Evolutionary conservation across 2,113 vertebrate genomes (phyloP).

Genomic region (Petrocephalus zakoni): DNA sequence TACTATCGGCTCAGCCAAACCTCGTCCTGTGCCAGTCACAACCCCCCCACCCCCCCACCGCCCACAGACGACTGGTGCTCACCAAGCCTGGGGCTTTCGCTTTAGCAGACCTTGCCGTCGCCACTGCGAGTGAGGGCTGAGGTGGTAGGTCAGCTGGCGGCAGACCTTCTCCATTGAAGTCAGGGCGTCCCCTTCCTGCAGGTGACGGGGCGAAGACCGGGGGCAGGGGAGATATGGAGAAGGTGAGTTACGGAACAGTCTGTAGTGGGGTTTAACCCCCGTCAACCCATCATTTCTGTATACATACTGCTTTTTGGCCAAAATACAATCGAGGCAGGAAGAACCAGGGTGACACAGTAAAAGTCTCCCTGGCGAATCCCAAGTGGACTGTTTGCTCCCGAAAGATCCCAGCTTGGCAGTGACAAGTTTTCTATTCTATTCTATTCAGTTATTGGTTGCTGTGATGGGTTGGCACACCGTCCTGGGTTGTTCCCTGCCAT

Average conservation of each 20-base stretch:
- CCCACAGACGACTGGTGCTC: constrained; percentile 34
- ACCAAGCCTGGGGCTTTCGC: constrained; percentile 73
- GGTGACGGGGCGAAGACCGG: not conserved
- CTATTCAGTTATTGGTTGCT: not conserved
- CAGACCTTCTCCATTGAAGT: constrained; percentile 74
- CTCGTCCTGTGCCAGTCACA: not conserved
- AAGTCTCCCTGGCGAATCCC: not conserved
- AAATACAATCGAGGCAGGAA: not conserved
- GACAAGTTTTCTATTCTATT: not conserved
- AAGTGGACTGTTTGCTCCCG: not conserved
- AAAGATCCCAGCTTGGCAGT: not conserved
- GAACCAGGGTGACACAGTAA: not conserved
- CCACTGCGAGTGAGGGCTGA: constrained; percentile 75
- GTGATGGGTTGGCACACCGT: not conserved
- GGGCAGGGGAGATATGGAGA: not conserved
- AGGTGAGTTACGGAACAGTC: not conserved
- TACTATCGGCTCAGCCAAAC: not conserved
- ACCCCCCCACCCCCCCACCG: not conserved
- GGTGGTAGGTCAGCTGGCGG: constrained; percentile 74
- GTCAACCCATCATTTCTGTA: not conserved
- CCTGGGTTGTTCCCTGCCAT: not conserved
- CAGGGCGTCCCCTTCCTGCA: constrained; percentile 66
- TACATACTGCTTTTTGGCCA: not conserved
- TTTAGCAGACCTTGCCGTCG: constrained; percentile 64
- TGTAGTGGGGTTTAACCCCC: not conserved